These are phyloP conservation scores for Disparrhopalites patrizii DNA, from an alignment of 2,888 invertebrate species.

Conservation along the genomic window DNA sequence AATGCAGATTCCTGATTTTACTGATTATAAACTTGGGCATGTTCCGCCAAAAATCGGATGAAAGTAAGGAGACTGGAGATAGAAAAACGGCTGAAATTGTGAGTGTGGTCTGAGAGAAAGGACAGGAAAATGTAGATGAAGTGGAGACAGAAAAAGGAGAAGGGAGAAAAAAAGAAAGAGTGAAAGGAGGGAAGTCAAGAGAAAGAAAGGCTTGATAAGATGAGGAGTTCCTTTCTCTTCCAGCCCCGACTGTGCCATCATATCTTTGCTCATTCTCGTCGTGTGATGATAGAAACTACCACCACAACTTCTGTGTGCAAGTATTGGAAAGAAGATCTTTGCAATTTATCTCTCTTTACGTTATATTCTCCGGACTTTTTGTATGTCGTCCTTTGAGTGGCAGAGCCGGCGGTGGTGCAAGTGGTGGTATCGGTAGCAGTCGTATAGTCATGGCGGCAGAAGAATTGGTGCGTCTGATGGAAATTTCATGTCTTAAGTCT, in stretches of 20 bases:
- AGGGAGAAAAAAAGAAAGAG: neutral
- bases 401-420: neutral
- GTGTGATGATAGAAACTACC: neutral
- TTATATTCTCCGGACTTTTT: too few relatives aligned
- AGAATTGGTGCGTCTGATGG: neutral
- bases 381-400: too few relatives aligned
- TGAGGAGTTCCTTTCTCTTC: too few relatives aligned
- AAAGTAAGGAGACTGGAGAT: neutral
- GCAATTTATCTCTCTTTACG: neutral
- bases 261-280: neutral
- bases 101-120: too few relatives aligned
- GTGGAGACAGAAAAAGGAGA: neutral
- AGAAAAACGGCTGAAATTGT: neutral
- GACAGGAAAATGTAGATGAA: neutral
- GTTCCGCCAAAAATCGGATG: too few relatives aligned
- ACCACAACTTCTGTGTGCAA: neutral
- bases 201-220: neutral
- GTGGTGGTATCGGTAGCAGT: neutral
- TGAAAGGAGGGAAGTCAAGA: neutral
- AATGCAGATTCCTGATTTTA: too few relatives aligned
- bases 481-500: constrained; percentile 6
- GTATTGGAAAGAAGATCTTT: neutral
- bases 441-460: neutral
- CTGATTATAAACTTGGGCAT: too few relatives aligned
- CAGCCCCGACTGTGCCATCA: neutral